These are phyloP conservation scores for Sclerurus mexicanus DNA, from an alignment of 2,113 vertebrate genomes.

Conservation along the genomic window DNA sequence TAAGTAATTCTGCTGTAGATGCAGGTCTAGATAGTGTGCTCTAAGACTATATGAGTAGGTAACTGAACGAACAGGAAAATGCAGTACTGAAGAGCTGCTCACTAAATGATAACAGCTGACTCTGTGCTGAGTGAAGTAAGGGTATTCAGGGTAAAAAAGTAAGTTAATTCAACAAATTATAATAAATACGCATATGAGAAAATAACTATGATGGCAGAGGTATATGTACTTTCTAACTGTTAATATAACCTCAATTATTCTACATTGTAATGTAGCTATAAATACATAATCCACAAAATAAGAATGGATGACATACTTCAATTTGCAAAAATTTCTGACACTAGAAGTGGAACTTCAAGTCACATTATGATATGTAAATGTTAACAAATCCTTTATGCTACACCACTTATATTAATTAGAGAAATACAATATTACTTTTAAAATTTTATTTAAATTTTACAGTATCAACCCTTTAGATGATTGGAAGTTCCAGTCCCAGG, in stretches of 20 bases:
- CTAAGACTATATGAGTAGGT: not conserved
- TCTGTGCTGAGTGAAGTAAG: not conserved
- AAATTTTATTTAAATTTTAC: not conserved
- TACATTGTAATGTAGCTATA: not conserved
- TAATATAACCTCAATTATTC: not conserved
- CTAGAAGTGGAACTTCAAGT: not conserved
- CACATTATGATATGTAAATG: not conserved
- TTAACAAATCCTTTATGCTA: not conserved
- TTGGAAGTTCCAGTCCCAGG: not conserved
- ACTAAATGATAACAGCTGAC: not conserved
- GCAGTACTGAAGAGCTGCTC: not conserved
- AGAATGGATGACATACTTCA: not conserved
- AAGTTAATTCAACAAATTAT: not conserved
- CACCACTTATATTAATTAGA: not conserved
- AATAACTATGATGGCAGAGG: not conserved
- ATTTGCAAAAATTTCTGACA: not conserved
- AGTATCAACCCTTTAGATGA: not conserved
- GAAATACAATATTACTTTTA: not conserved
- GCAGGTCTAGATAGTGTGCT: not conserved
- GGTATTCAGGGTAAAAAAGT: not conserved
- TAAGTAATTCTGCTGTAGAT: not conserved
- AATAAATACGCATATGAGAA: not conserved
- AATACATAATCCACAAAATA: not conserved
- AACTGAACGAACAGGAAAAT: not conserved
- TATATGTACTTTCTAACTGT: not conserved